A percentile compares a stretch with the other conserved stretches of the same genome.
phyloP scores from a whole-genome alignment of 2,888 invertebrate species.

The Galerucella pusilla region DNA sequence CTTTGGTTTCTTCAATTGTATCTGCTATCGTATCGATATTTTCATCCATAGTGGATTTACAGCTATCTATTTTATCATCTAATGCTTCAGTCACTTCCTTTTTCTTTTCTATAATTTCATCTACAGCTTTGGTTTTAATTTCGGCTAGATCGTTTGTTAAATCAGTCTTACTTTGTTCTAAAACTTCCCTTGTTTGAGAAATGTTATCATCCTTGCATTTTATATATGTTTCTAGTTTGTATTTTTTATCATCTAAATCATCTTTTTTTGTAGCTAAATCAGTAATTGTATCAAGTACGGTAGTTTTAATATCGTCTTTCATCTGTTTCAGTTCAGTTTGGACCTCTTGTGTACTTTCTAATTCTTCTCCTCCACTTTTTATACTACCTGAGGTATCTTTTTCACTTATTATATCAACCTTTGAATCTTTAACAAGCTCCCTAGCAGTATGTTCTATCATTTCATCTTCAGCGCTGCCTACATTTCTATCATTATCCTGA shows the following conservation, averaged over 20 bases:
- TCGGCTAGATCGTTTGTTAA: background rate
- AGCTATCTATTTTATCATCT: background rate
- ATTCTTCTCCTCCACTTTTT: slow-evolving; percentile 16
- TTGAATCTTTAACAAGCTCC: background rate
- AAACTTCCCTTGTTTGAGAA: background rate
- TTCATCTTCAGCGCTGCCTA: background rate
- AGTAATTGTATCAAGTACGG: background rate
- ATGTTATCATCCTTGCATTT: background rate
- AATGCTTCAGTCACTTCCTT: slow-evolving; percentile 12
- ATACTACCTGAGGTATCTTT: background rate
- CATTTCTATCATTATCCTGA: background rate
- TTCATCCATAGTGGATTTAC: background rate
- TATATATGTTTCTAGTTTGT: slow-evolving; percentile 4
- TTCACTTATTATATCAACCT: background rate
- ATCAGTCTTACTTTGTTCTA: slow-evolving; percentile 2
- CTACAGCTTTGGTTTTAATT: background rate
- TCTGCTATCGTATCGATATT: slow-evolving; percentile 8
- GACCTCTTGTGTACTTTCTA: slow-evolving; percentile 5
- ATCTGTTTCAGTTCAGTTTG: background rate
- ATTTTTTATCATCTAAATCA: slow-evolving; percentile 8
- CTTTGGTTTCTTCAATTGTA: background rate
- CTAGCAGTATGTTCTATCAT: background rate
- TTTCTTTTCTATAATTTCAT: background rate
- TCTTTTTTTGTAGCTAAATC: background rate
- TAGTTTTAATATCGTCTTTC: slow-evolving; percentile 6